Evolutionary conservation across 1,140 invertebrate species (phyloP).

Genomic region (Rhagoletis pomonella): DNA sequence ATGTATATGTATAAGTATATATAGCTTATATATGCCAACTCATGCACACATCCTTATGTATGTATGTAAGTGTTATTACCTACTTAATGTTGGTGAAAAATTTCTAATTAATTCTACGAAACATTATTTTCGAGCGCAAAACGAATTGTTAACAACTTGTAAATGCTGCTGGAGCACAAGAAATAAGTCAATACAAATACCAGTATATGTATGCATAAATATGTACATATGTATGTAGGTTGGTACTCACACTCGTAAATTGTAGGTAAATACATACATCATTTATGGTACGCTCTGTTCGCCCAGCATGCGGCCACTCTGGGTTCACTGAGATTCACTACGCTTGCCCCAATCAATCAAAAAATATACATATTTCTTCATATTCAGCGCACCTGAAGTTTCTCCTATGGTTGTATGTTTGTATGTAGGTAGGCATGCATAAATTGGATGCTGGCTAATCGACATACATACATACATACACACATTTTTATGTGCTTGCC

Average conservation of each 20-base stretch:
- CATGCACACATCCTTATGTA: not conserved
- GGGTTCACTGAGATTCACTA: constrained; percentile 3
- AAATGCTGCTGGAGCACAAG: not conserved
- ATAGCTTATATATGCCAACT: not conserved
- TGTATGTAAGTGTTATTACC: not conserved
- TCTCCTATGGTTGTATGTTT: not conserved
- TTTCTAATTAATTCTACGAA: constrained; percentile 49
- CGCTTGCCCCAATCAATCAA: constrained; percentile 22
- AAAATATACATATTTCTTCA: not conserved
- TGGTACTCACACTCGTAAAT: not conserved
- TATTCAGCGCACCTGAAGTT: not conserved
- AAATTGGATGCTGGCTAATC: constrained; percentile 37
- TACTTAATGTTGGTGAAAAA: constrained; percentile 48
- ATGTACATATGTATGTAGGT: not conserved
- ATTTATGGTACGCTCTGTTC: not conserved
- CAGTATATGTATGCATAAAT: not conserved
- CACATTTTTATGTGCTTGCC: constrained; percentile 1
- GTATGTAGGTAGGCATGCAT: not conserved
- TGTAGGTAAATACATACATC: not conserved
- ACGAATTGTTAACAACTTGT: constrained; percentile 52
- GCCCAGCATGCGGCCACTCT: constrained; percentile 6
- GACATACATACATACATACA: not conserved
- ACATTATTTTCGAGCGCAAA: constrained; percentile 36
- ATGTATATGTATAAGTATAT: too few species aligned
- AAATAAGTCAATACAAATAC: not conserved